Evolutionary conservation across 2,797 vertebrate species (phyloP), one percentile per base, ranked within the genome.

Genomic region (Champsocephalus gunnari): DNA sequence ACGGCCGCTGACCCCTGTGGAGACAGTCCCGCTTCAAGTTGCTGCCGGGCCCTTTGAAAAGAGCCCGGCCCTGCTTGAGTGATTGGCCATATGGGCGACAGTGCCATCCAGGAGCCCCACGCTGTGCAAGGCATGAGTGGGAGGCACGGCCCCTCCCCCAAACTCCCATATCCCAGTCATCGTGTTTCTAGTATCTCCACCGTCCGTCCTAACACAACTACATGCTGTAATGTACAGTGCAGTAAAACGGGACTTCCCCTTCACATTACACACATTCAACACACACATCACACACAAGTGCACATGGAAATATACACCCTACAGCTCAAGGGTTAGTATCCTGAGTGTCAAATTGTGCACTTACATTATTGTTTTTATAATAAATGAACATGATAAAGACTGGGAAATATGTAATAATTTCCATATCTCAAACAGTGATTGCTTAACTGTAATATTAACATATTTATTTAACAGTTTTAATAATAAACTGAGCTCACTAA

Each of bases 61-160:
- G 82, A 79, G 86, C 84, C 81, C 75, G 8, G 85, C 69, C 78
- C 69, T 81, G 85, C 80, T 90, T 93, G 93, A 95, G 90, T 94
- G 94, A 95, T 92, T 72, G 91, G 90, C 93, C 94, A 94, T 92
- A 94, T 95, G 93, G 93, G 87, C 84, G 53, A 69, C 83, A 84
- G 83, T 91, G 88, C 89, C 89, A 92, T 91, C 92, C 89, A 88
- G 84, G 77, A 87, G 77, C 81, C 89, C 84, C 91, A 92, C 63
- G 19, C 89, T 54, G 88, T 86, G 87, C 82, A 83, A 86, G 80
- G 84, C 62, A 50, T 67, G 75, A 80, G 82, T 77, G 63, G 79
- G 73, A 80, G 74, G 73, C 79, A 68, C 68, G 77, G 76, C 68
- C 55, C 75, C 73, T 61, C 68, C 80, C 79, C 65, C 58, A 60